Evolutionary conservation across 2,797 vertebrate species (phyloP), one percentile per base, ranked within the genome.

Genomic region (Steatocranus sp.): DNA sequence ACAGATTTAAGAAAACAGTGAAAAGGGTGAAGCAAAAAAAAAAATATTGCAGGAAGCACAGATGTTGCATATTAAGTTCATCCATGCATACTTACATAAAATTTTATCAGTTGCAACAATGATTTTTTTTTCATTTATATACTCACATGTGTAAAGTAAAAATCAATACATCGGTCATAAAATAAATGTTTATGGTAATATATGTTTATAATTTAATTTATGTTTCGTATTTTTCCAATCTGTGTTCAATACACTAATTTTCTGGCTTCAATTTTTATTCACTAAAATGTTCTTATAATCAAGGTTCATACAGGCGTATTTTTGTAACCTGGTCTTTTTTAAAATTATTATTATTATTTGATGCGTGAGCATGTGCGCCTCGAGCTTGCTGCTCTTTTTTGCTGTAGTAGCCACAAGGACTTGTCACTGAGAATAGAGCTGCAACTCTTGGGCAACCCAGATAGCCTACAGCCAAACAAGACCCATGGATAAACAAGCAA

Each of bases 351-450:
- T 38, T 48, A 32, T 73, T 23, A 66, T 51, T 27, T 20, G 14
- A 78, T 85, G 75, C 10, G 2, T 75, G 41, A 76, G 58, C 54
- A 8, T 81, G 30, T 76, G n/a, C 9, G 85, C 80, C 87, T 54
- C 32, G 25, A 87, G 86, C 83, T 63, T 49, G 43, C 32, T 86
- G 80, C 79, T 91, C 73, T 88, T 5, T 81, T 85, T 85, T 85
- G 50, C 78, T 89, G 76, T 83, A 85, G 61, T 74, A 76, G 88
- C 91, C 53, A 78, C 56, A 83, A 89, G 73, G 85, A 85, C 87
- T 88, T 91, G 90, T 93, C 88, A 89, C 83, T 86, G 88, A 88
- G 80, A 90, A 90, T 90, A 91, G 84, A 90, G 53, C 34, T 76
- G 63, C 66, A 70, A 49, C 74, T 87, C 87, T 80, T 76, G 50